Evolutionary conservation across 2,888 invertebrate species (phyloP).

Genomic region (Octodonta nipae): DNA sequence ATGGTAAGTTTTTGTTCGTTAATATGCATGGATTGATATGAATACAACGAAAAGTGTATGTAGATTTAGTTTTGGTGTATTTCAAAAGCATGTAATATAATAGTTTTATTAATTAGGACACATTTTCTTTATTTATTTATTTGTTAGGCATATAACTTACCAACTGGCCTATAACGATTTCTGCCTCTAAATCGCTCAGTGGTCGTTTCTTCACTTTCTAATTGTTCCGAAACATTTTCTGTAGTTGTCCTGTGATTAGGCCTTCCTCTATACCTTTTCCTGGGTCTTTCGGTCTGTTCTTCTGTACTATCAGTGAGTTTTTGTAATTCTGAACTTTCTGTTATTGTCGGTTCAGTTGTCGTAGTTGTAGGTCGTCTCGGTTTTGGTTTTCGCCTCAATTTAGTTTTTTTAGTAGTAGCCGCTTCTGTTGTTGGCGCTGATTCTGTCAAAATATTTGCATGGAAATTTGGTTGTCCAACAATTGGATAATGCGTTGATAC

Average conservation of each 20-base stretch:
- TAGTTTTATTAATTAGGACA: too few species aligned
- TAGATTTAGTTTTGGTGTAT: too few species aligned
- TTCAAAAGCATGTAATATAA: too few species aligned
- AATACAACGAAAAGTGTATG: too few species aligned
- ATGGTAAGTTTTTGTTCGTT: too few species aligned
- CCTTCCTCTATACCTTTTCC: conserved; percentile 17
- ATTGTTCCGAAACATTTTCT: too few species aligned
- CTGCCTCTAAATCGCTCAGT: conserved; percentile 10
- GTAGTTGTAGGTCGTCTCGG: conserved; percentile 16
- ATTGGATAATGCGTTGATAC: conserved; percentile 36
- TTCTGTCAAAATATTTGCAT: conserved; percentile 7
- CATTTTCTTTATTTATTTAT: too few species aligned
- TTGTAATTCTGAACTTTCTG: too few species aligned
- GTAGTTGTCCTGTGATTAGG: conserved; percentile 15
- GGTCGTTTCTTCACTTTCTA: conserved; percentile 8
- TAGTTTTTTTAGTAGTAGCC: conserved; percentile 12
- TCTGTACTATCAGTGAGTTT: too few species aligned
- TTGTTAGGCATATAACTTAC: conserved; percentile 6
- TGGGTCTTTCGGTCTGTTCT: conserved; percentile 20
- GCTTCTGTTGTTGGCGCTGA: conserved; percentile 14
- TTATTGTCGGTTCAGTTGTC: conserved; percentile 13
- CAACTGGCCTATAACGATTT: conserved; percentile 12
- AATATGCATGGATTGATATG: too few species aligned
- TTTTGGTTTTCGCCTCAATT: conserved; percentile 15
- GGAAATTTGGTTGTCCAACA: conserved; percentile 22